phyloP scores from a whole-genome alignment of 2,888 invertebrate genomes.

The Eugnorisma glareosa region DNA sequence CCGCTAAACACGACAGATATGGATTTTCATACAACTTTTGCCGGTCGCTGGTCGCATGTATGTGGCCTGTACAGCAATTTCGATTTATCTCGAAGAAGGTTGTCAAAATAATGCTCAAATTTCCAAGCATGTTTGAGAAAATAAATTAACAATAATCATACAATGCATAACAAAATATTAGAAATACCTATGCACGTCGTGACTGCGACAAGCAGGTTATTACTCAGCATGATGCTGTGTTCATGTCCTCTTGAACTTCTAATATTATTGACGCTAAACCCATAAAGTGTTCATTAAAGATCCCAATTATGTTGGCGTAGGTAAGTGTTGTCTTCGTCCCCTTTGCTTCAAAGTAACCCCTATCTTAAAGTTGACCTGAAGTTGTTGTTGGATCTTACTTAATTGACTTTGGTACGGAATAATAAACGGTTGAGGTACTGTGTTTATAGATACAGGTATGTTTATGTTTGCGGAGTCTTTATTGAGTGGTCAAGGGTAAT shows the following conservation, averaged over 20 bases:
- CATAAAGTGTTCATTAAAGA: constrained; percentile 34
- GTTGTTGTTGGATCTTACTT: constrained; percentile 42
- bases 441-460: constrained; percentile 14
- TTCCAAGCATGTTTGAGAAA: no score
- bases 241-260: background rate
- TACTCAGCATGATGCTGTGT: no score
- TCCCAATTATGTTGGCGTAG: constrained; percentile 32
- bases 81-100: no score
- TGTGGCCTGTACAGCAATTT: no score
- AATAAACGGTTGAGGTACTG: constrained; percentile 40
- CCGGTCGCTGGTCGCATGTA: no score
- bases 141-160: no score
- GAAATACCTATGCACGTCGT: no score
- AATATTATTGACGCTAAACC: constrained; percentile 17
- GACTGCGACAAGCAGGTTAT: no score
- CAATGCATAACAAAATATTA: no score
- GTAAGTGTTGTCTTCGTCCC: constrained; percentile 40
- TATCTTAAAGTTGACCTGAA: constrained; percentile 54
- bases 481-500: constrained; percentile 17
- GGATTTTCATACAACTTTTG: no score
- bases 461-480: constrained; percentile 11
- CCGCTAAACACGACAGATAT: no score
- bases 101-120: no score
- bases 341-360: constrained; percentile 51
- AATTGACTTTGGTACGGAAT: constrained; percentile 53